Evolutionary conservation across 1,140 invertebrate species (phyloP).

Genomic region (Atta colombica): DNA sequence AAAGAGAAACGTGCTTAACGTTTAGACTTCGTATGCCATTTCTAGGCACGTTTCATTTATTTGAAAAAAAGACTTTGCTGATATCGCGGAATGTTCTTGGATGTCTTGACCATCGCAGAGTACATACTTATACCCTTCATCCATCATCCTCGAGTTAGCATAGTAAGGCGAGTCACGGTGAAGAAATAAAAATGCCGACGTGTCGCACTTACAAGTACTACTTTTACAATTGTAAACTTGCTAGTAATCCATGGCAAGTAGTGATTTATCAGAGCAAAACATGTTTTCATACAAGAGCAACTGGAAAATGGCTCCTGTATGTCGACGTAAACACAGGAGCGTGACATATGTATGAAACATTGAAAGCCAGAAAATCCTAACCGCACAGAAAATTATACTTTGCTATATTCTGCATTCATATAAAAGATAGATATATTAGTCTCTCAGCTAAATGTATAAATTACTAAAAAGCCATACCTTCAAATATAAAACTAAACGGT

Average conservation of each 20-base stretch:
- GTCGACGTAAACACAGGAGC: not conserved
- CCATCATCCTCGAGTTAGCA: conserved; percentile 45
- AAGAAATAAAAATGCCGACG: conserved; percentile 47
- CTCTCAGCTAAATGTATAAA: not conserved
- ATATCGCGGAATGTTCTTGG: not conserved
- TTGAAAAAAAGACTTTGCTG: not conserved
- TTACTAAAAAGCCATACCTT: not conserved
- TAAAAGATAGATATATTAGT: not conserved
- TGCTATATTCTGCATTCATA: not conserved
- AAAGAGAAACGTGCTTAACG: not conserved
- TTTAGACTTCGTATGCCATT: not conserved
- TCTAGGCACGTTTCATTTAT: not conserved
- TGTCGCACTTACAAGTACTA: conserved; percentile 42
- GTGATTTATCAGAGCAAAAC: conserved; percentile 43
- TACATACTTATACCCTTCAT: conserved; percentile 16
- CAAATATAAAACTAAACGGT: not conserved
- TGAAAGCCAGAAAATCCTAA: conserved; percentile 1
- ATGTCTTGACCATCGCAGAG: conserved; percentile 15
- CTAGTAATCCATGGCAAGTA: conserved; percentile 9
- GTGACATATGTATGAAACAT: not conserved
- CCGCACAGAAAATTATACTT: not conserved
- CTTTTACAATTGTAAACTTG: conserved; percentile 38
- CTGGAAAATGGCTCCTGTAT: conserved; percentile 10
- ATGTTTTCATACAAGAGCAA: not conserved
- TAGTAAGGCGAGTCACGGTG: conserved; percentile 36